Percentiles rank a stretch among this genome's conserved stretches.
Conservation (phyloP, 1,140 invertebrate genomes). For the Eriosoma lanigerum region DNA sequence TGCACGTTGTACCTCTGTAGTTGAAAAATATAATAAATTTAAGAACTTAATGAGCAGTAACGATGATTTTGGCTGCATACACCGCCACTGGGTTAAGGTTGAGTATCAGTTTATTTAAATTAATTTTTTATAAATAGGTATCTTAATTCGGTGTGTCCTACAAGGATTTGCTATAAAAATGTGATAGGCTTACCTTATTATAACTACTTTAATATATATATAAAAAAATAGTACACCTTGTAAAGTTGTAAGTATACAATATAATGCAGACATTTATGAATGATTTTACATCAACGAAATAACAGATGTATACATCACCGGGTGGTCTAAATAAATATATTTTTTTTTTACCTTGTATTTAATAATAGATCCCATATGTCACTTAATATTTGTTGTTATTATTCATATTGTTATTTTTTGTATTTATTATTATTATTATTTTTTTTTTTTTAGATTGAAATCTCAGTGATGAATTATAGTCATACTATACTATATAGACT, state of each 20-base stretch:
- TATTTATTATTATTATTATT: too few species aligned
- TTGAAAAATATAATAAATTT: not conserved
- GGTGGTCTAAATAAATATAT: slow-evolving; percentile 24
- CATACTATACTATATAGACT: not conserved
- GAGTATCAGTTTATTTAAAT: not conserved
- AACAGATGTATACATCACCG: not conserved
- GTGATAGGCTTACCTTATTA: too few species aligned
- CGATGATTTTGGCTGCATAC: not conserved
- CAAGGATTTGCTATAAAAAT: too few species aligned
- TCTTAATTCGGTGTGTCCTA: too few species aligned
- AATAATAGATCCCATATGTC: slow-evolving; percentile 11
- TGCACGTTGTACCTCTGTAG: too few species aligned
- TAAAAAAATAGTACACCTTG: not conserved
- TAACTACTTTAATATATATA: too few species aligned
- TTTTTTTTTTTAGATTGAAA: not conserved
- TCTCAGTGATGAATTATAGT: too few species aligned
- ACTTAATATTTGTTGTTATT: not conserved
- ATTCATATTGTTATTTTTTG: not conserved
- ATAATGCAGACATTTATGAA: slow-evolving; percentile 18
- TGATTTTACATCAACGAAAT: not conserved
- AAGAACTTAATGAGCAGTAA: not conserved
- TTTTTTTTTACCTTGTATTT: slow-evolving; percentile 9
- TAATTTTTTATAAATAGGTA: not conserved
- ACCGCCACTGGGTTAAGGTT: slow-evolving; percentile 15
- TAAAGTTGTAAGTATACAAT: not conserved